Evolutionary conservation across 2,888 invertebrate genomes (phyloP).

Genomic region (Tribolium freemani): DNA sequence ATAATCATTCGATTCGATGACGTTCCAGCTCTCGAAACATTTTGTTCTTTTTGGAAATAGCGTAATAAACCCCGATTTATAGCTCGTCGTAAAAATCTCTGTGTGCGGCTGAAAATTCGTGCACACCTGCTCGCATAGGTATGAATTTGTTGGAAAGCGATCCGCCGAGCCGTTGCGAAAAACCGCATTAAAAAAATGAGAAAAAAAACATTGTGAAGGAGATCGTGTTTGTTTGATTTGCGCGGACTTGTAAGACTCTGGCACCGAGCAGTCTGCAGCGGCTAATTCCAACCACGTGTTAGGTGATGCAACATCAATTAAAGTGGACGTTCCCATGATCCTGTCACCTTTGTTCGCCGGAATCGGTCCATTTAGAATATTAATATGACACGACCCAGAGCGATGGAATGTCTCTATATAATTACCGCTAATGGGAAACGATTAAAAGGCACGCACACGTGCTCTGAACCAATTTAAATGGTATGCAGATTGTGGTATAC

Average conservation of each 20-base stretch:
- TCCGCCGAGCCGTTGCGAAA: neutral
- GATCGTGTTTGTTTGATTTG: neutral
- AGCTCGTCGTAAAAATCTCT: neutral
- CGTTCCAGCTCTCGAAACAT: too few relatives aligned
- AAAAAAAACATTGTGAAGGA: neutral
- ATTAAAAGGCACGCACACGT: conserved; percentile 43
- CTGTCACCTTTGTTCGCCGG: conserved; percentile 38
- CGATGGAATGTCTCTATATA: conserved; percentile 43
- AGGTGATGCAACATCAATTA: conserved; percentile 34
- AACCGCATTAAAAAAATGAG: conserved; percentile 11
- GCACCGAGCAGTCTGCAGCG: conserved; percentile 42
- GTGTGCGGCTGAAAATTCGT: conserved; percentile 6
- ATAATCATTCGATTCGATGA: too few relatives aligned
- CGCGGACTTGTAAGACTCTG: neutral
- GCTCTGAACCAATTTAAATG: neutral
- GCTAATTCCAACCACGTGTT: conserved; percentile 37
- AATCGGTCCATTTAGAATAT: conserved; percentile 42
- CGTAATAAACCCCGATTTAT: neutral
- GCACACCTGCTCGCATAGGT: conserved; percentile 10
- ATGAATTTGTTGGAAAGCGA: conserved; percentile 12
- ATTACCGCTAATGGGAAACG: conserved; percentile 40
- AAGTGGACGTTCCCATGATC: conserved; percentile 39
- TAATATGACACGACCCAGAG: conserved; percentile 39
- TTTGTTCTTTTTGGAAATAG: too few relatives aligned
- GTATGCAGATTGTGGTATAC: conserved; percentile 3